Evolutionary conservation across 1,140 invertebrate species (phyloP).

Genomic region (Anastatus disparis): DNA sequence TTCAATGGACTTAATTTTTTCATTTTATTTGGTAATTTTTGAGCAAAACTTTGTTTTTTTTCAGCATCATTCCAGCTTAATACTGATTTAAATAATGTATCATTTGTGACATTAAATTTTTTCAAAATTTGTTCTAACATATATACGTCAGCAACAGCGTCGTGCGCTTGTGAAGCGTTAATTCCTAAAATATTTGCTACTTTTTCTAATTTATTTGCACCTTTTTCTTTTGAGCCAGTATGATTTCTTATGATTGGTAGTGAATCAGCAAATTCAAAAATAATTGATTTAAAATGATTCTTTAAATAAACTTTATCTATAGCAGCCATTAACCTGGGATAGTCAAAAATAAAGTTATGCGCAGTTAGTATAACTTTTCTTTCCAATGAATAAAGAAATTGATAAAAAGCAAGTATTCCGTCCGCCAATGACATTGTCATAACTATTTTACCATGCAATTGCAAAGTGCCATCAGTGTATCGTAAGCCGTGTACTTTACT

Average conservation of each 20-base stretch:
- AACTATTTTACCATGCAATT: not conserved
- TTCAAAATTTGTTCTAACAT: too few species aligned
- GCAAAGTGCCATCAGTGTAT: not conserved
- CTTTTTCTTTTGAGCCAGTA: not conserved
- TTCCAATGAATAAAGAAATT: not conserved
- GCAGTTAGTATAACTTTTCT: constrained; percentile 3
- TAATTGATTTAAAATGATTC: constrained; percentile 5
- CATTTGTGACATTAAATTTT: too few species aligned
- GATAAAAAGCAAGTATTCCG: not conserved
- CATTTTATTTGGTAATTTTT: not conserved
- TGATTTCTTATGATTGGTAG: constrained; percentile 13
- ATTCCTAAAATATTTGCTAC: too few species aligned
- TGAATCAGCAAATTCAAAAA: not conserved
- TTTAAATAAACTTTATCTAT: constrained; percentile 17
- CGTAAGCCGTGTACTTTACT: constrained; percentile 9
- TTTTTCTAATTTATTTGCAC: not conserved
- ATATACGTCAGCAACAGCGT: too few species aligned
- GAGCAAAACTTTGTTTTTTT: constrained; percentile 13
- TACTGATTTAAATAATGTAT: too few species aligned
- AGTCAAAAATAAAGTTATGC: constrained; percentile 23
- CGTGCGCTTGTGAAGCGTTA: too few species aligned
- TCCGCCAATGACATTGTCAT: not conserved
- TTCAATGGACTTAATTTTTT: constrained; percentile 12
- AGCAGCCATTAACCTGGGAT: constrained; percentile 18
- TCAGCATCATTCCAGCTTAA: not conserved